Conservation (phyloP, 2,888 invertebrate species). For the Boloria selene region DNA sequence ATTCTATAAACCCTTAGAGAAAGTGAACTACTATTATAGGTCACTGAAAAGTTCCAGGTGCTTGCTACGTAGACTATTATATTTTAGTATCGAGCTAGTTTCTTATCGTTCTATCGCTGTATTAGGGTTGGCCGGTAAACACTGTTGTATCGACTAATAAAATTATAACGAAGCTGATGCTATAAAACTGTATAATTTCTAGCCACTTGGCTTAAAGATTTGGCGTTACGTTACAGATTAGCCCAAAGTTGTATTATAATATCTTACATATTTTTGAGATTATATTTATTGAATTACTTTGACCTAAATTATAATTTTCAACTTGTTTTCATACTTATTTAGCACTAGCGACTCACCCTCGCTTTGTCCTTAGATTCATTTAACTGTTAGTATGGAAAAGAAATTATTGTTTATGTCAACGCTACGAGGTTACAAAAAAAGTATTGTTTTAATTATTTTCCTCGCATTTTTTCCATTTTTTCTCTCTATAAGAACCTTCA, state of each 20-base stretch:
- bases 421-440: no score
- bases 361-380: no score
- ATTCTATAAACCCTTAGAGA: slow-evolving; percentile 9
- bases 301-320: no score
- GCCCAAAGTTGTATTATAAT: neutral
- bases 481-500: no score
- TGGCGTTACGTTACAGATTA: neutral
- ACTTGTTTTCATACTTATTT: no score
- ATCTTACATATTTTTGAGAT: no score
- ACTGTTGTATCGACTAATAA: slow-evolving; percentile 33
- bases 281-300: no score
- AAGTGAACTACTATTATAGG: slow-evolving; percentile 18
- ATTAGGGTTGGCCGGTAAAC: slow-evolving; percentile 33
- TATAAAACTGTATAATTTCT: slow-evolving; percentile 2
- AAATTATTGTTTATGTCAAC: no score
- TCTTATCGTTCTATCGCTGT: slow-evolving; percentile 35
- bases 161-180: slow-evolving; percentile 7
- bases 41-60: slow-evolving; percentile 31
- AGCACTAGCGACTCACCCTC: no score
- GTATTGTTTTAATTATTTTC: no score
- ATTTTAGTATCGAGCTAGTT: slow-evolving; percentile 37
- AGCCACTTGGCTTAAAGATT: slow-evolving; percentile 8
- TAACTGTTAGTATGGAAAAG: no score
- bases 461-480: no score
- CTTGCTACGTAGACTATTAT: slow-evolving; percentile 29